These are phyloP conservation scores for Dendroctonus ponderosae DNA, from an alignment of 1,140 invertebrate species.

Conservation along the genomic window DNA sequence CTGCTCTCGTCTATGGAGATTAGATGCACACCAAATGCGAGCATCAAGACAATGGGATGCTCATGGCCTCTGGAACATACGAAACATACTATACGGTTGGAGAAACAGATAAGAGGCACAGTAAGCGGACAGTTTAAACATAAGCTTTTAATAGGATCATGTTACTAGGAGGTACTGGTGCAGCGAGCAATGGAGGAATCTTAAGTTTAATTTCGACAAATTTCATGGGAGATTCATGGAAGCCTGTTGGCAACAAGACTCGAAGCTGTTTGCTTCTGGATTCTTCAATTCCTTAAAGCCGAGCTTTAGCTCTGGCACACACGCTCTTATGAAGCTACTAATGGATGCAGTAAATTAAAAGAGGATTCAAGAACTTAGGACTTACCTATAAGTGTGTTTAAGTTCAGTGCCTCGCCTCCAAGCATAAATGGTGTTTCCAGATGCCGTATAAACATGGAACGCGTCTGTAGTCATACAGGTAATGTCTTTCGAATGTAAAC, in stretches of 20 bases:
- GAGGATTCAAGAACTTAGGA: not conserved
- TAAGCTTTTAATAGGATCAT: too few relatives aligned
- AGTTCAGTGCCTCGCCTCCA: slow-evolving; percentile 87
- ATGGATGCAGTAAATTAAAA: too few relatives aligned
- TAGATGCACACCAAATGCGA: slow-evolving; percentile 84
- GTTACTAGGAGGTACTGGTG: too few relatives aligned
- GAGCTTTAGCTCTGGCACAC: too few relatives aligned
- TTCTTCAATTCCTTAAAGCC: too few relatives aligned
- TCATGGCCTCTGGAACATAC: slow-evolving; percentile 61
- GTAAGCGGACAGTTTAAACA: too few relatives aligned
- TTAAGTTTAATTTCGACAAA: too few relatives aligned
- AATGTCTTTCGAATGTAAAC: slow-evolving; percentile 78
- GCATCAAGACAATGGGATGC: slow-evolving; percentile 69
- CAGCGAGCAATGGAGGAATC: too few relatives aligned
- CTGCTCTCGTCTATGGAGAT: slow-evolving; percentile 82
- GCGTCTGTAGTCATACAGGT: slow-evolving; percentile 76
- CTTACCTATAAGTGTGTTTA: slow-evolving; percentile 69
- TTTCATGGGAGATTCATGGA: too few relatives aligned
- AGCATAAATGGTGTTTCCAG: slow-evolving; percentile 76
- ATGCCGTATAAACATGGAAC: slow-evolving; percentile 80
- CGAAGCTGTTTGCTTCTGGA: too few relatives aligned
- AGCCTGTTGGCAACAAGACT: too few relatives aligned
- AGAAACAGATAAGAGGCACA: not conserved
- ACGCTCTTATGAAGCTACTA: too few relatives aligned
- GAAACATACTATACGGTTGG: not conserved